Percentiles rank a stretch among this genome's conserved stretches.
These are phyloP conservation scores for Hycleus phaleratus DNA, from an alignment of 1,140 invertebrate genomes.

Conservation along the genomic window DNA sequence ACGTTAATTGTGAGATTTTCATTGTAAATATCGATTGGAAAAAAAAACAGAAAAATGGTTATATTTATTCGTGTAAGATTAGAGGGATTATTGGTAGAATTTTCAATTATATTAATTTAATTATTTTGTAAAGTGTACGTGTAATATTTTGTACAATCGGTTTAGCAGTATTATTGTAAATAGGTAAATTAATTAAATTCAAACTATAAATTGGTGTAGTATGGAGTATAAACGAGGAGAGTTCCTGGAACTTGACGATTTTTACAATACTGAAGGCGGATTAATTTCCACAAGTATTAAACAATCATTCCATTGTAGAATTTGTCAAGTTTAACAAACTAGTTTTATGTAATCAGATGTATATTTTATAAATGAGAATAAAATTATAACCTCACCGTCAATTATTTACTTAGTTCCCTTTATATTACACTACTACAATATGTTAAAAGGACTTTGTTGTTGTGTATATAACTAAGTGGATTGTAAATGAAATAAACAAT, in stretches of 20 bases:
- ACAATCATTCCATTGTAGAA: too few relatives aligned
- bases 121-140: conserved; percentile 12
- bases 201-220: too few relatives aligned
- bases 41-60: conserved; percentile 17
- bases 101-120: background rate
- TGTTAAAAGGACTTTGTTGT: conserved; percentile 23
- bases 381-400: conserved; percentile 13
- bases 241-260: too few relatives aligned
- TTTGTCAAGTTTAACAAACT: background rate
- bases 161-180: conserved; percentile 13
- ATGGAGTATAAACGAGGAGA: too few relatives aligned
- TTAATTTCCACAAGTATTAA: too few relatives aligned
- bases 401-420: conserved; percentile 18
- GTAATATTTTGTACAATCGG: conserved; percentile 15
- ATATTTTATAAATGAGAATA: conserved; percentile 8
- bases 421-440: conserved; percentile 9
- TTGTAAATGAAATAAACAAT: conserved; percentile 25
- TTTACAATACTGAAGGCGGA: too few relatives aligned
- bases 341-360: conserved; percentile 15
- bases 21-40: conserved; percentile 9
- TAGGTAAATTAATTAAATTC: background rate
- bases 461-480: conserved; percentile 28
- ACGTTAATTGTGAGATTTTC: conserved; percentile 13
- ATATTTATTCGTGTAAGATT: conserved; percentile 16
- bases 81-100: conserved; percentile 10